Conservation (phyloP, 2,113 vertebrate genomes). For the Bungarus multicinctus region DNA sequence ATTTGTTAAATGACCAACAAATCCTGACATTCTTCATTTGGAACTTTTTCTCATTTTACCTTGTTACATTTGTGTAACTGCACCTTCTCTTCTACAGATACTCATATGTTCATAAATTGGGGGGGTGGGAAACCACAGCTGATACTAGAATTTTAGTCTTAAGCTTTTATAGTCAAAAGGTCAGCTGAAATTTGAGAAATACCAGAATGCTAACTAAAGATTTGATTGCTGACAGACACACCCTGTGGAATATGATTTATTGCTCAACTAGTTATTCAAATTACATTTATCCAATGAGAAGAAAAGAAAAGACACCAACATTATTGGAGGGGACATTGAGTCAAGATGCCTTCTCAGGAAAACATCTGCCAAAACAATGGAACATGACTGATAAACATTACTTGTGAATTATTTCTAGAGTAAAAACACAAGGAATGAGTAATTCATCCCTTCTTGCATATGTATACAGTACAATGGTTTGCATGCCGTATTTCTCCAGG, state of each 20-base stretch:
- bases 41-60: background rate
- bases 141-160: background rate
- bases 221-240: background rate
- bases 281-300: background rate
- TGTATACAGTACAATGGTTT: background rate
- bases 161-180: background rate
- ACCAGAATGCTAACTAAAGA: background rate
- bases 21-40: background rate
- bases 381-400: background rate
- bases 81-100: background rate
- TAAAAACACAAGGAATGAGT: background rate
- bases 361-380: background rate
- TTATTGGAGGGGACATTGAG: background rate
- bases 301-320: background rate
- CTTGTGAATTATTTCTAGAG: background rate
- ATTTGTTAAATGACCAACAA: background rate
- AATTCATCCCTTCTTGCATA: background rate
- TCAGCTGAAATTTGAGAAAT: background rate
- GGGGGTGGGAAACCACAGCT: accelerated
- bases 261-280: background rate
- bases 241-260: background rate
- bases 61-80: background rate
- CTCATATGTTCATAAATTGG: background rate
- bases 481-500: background rate
- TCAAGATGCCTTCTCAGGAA: background rate